phyloP scores from a whole-genome alignment of 2,797 vertebrate species.

The Anguilla anguilla region DNA sequence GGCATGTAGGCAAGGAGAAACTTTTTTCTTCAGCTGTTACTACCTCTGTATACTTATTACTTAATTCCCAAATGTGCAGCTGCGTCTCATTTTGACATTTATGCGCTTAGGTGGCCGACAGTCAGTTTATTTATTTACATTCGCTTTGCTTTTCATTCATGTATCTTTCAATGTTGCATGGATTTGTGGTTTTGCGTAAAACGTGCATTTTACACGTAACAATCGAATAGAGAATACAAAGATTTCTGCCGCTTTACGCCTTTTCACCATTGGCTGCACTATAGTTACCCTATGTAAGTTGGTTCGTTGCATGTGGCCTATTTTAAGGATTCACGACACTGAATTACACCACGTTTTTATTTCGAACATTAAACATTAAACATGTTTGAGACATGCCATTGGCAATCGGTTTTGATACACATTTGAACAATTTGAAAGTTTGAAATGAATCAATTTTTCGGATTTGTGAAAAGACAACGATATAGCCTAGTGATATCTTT shows the following conservation, averaged over 20 bases:
- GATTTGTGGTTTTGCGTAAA: not conserved
- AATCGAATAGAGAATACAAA: not conserved
- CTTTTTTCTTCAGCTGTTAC: slow-evolving; percentile 28
- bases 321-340: not conserved
- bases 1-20: slow-evolving; percentile 44
- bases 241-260: not conserved
- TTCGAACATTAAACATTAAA: not conserved
- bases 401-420: not conserved
- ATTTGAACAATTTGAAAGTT: not conserved
- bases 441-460: not conserved
- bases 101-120: too few species aligned
- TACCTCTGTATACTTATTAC: slow-evolving; percentile 12
- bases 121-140: slow-evolving; percentile 2
- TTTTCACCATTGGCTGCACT: not conserved
- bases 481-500: not conserved
- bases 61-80: slow-evolving; percentile 2
- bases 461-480: slow-evolving; percentile 4
- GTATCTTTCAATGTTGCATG: not conserved
- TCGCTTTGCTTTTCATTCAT: not conserved
- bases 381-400: not conserved
- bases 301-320: not conserved
- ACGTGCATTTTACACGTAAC: not conserved
- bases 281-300: not conserved
- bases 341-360: not conserved
- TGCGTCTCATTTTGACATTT: not conserved